These are phyloP conservation scores for Elaphurus davidianus DNA, from an alignment of 2,113 vertebrate genomes.

Conservation along the genomic window DNA sequence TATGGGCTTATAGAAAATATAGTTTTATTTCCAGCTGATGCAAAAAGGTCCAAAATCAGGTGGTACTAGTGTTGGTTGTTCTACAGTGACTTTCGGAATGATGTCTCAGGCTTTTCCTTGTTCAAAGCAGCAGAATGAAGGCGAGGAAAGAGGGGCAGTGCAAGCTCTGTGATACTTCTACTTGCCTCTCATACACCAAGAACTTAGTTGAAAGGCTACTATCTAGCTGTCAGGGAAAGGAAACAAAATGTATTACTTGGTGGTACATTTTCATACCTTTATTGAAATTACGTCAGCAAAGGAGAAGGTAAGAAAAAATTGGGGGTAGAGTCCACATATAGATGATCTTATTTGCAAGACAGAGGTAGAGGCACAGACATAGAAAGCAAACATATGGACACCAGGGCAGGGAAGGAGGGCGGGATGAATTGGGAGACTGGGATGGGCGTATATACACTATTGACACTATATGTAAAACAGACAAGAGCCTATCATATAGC, in stretches of 20 bases:
- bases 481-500: neutral
- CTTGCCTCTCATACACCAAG: neutral
- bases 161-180: fast-evolving
- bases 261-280: neutral
- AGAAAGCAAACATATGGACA: neutral
- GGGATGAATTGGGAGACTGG: neutral
- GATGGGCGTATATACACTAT: neutral
- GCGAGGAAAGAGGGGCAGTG: fast-evolving
- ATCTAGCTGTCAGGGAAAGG: neutral
- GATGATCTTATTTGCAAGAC: neutral
- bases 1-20: neutral
- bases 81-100: neutral
- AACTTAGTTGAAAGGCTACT: neutral
- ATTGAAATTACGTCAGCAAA: neutral
- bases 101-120: neutral
- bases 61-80: neutral
- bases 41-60: neutral
- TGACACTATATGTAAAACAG: neutral
- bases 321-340: neutral
- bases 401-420: neutral
- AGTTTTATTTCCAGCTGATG: neutral
- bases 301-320: neutral
- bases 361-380: neutral
- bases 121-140: neutral
- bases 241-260: neutral